These are phyloP conservation scores for Tetranychus urticae DNA, from an alignment of 1,140 invertebrate genomes.

Conservation along the genomic window DNA sequence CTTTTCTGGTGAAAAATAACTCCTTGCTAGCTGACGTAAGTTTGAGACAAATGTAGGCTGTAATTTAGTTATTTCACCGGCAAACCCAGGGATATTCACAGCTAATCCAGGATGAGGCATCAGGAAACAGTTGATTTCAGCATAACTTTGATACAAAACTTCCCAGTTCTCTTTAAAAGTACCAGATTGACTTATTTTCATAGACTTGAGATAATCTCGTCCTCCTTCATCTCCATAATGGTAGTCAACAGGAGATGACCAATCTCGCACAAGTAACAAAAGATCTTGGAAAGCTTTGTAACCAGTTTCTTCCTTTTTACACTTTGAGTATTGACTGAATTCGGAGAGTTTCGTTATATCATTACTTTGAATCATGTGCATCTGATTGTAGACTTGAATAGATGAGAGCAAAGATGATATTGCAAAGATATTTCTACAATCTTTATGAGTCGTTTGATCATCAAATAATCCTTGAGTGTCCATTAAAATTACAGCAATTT, in stretches of 20 bases:
- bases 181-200: constrained; percentile 17
- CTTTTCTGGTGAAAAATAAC: constrained; percentile 65
- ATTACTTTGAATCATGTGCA: constrained; percentile 28
- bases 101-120: constrained; percentile 93
- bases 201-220: constrained; percentile 50
- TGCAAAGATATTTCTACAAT: constrained; percentile 89
- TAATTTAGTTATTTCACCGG: constrained; percentile 79
- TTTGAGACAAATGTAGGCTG: constrained; percentile 73
- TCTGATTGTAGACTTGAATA: constrained; percentile 29
- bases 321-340: constrained; percentile 64
- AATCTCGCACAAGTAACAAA: constrained; percentile 86
- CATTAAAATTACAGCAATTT: constrained; percentile 48
- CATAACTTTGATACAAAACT: constrained; percentile 84
- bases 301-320: constrained; percentile 42
- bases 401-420: constrained; percentile 30
- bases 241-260: constrained; percentile 94
- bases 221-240: constrained; percentile 76
- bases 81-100: constrained; percentile 70
- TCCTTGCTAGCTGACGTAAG: constrained; percentile 56
- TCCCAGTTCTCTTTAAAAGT: constrained; percentile 80
- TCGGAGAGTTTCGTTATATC: constrained; percentile 20
- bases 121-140: constrained; percentile 80
- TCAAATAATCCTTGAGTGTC: constrained; percentile 97
- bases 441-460: constrained; percentile 78
- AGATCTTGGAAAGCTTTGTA: constrained; percentile 71